These are phyloP conservation scores for Trichosurus vulpecula DNA, from an alignment of 2,797 vertebrate species.

Conservation along the genomic window DNA sequence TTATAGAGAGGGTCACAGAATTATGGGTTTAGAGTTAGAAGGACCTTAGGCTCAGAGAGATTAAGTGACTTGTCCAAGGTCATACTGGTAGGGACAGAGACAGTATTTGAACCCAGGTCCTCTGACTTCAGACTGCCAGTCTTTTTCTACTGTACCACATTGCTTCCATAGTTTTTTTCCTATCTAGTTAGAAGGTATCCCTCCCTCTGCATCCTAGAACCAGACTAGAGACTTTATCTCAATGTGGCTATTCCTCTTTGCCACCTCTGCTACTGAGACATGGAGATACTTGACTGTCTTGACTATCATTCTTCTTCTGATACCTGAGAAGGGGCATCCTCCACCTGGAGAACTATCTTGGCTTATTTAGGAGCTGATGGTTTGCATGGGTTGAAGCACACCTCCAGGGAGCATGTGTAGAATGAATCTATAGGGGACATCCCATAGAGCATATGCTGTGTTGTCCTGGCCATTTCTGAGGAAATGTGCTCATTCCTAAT, in stretches of 20 bases:
- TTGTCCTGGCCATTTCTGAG: background rate
- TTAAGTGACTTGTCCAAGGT: background rate
- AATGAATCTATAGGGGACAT: background rate
- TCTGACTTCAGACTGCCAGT: background rate
- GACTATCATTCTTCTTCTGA: background rate
- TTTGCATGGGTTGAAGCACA: background rate
- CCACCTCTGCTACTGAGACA: background rate
- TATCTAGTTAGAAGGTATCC: background rate
- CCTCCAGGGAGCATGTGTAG: background rate
- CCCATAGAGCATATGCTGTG: background rate
- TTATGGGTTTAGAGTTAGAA: background rate
- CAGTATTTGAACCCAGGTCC: accelerated
- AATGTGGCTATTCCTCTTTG: background rate
- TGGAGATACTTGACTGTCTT: background rate
- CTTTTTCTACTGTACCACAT: background rate
- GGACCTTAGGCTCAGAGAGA: background rate
- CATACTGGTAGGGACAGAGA: background rate
- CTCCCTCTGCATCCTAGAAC: background rate
- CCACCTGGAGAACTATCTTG: background rate
- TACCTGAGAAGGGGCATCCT: background rate
- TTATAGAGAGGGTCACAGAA: too few relatives aligned
- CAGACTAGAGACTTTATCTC: background rate
- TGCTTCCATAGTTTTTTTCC: background rate
- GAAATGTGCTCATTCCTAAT: background rate
- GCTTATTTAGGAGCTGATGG: background rate